These are phyloP conservation scores for Ictalurus furcatus DNA, from an alignment of 2,113 vertebrate species.

Conservation along the genomic window DNA sequence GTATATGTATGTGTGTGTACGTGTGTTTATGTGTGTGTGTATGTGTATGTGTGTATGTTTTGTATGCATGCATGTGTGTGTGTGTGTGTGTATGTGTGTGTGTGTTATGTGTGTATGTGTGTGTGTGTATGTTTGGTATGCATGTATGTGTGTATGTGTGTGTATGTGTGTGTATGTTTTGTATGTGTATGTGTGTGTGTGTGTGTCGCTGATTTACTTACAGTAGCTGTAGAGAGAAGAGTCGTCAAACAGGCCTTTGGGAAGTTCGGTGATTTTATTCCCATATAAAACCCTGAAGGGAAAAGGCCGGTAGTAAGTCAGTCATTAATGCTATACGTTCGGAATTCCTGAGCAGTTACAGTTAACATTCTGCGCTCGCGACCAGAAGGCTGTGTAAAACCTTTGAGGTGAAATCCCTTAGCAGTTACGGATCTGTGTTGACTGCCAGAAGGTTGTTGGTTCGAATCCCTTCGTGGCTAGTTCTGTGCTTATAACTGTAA, in stretches of 20 bases:
- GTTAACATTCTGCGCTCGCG: not conserved
- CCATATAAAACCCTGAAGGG: constrained; percentile 90
- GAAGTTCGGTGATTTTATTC: constrained; percentile 98
- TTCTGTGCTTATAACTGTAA: not conserved
- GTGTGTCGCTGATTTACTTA: constrained; percentile 78
- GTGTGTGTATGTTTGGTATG: not conserved
- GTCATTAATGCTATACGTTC: not conserved
- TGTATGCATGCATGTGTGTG: too few relatives aligned
- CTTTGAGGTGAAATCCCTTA: not conserved
- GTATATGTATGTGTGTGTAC: too few relatives aligned
- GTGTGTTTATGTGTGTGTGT: too few relatives aligned
- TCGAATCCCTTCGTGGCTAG: not conserved
- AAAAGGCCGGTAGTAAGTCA: constrained; percentile 15
- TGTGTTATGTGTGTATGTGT: too few relatives aligned
- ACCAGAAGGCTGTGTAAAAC: not conserved
- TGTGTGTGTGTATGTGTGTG: too few relatives aligned
- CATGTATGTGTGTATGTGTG: constrained; percentile 20
- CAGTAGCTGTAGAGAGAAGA: constrained; percentile 94
- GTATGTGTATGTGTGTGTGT: constrained; percentile 39
- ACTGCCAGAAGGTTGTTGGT: not conserved
- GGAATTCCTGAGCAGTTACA: too few relatives aligned
- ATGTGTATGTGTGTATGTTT: too few relatives aligned
- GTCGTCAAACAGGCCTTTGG: constrained; percentile 93
- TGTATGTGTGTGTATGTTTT: constrained; percentile 25
- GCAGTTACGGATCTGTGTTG: too few relatives aligned